Conservation (phyloP, 35 echinoderm and acorn worm genomes). For the Lytechinus pictus region DNA sequence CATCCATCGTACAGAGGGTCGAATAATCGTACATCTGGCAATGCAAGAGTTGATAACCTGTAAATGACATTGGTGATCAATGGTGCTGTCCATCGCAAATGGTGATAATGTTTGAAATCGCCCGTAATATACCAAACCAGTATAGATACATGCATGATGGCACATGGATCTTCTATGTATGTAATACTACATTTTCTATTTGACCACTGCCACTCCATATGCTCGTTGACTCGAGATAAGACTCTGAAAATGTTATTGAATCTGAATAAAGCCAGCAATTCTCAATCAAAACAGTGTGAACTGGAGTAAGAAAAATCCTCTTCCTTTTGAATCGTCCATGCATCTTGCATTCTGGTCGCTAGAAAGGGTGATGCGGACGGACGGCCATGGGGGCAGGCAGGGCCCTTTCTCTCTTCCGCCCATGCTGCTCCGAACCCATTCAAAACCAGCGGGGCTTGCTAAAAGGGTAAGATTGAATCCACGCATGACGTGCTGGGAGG, state of each 20-base stretch:
- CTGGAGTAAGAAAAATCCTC: background rate
- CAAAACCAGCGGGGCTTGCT: conserved; percentile 43
- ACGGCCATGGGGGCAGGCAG: conserved; percentile 2
- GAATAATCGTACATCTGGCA: too few species aligned
- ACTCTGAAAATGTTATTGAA: background rate
- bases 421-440: background rate
- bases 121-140: too few species aligned
- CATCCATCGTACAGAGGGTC: too few species aligned
- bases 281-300: conserved; percentile 2
- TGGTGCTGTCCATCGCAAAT: too few species aligned
- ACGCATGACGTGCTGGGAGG: conserved; percentile 30
- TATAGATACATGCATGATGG: too few species aligned
- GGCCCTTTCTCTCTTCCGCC: conserved; percentile 22
- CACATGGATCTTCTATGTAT: too few species aligned
- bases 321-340: background rate
- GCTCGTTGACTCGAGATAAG: too few species aligned
- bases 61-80: too few species aligned
- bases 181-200: too few species aligned
- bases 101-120: too few species aligned
- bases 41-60: too few species aligned
- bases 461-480: conserved; percentile 46
- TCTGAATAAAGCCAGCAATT: background rate
- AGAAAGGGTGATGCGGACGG: background rate
- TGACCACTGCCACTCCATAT: too few species aligned
- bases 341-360: background rate